Percentiles rank a stretch among this genome's conserved stretches.
These are phyloP conservation scores for Megalops cyprinoides DNA, from an alignment of 2,797 vertebrate genomes.

Conservation along the genomic window DNA sequence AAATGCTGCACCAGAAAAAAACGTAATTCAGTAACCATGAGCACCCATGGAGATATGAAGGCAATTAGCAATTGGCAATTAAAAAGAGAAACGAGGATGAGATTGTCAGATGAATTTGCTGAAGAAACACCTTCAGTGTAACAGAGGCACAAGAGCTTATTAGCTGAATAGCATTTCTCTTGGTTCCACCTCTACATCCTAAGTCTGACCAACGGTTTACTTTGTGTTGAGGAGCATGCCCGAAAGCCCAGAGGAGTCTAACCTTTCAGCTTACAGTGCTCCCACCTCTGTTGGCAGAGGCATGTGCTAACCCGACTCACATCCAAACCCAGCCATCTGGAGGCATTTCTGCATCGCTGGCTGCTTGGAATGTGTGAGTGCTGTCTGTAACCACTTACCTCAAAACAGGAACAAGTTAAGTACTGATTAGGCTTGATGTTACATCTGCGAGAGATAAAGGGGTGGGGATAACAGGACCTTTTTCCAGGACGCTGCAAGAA, in stretches of 20 bases:
- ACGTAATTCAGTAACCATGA: neutral
- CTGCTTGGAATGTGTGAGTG: neutral
- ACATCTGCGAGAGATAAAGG: neutral
- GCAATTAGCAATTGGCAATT: neutral
- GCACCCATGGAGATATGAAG: neutral
- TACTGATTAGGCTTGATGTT: neutral
- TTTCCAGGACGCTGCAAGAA: slow-evolving; percentile 28
- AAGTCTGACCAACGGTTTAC: neutral
- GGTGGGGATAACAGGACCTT: neutral
- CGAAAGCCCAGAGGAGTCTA: neutral
- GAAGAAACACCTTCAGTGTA: neutral
- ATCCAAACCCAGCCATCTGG: slow-evolving; percentile 1
- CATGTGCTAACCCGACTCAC: slow-evolving; percentile 2
- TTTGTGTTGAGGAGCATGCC: neutral
- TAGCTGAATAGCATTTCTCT: too few relatives aligned
- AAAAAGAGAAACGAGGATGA: neutral
- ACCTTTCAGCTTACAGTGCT: neutral
- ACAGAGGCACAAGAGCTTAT: neutral
- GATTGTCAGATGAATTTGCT: neutral
- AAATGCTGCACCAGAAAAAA: too few relatives aligned
- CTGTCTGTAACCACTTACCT: neutral
- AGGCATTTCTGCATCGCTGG: slow-evolving; percentile 5
- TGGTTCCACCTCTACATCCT: too few relatives aligned
- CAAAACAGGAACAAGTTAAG: neutral
- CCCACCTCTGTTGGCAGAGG: neutral